Evolutionary conservation across 1,140 invertebrate species (phyloP), one percentile per base, ranked within the genome.

Genomic region (Drosophila albomicans): DNA sequence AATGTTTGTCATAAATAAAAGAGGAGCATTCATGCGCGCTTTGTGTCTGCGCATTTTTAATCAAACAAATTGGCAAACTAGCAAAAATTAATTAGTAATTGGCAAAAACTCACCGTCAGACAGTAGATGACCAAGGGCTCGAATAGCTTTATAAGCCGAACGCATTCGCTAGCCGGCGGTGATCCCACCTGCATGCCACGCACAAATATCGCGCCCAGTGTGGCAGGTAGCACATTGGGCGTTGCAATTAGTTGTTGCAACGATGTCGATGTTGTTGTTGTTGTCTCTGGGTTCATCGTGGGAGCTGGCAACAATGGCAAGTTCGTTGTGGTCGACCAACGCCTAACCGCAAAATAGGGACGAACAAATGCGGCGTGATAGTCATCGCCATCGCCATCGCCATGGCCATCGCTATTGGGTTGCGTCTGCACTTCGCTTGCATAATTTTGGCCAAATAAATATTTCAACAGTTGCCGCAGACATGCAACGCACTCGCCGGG

Each of bases 71-170:
- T 89, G 74, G 68, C 75, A 65, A 65, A 89, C 85, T 80, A 84
- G 66, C 84, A 84, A 86, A 25, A 91, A 90, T 90, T 82, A 90
- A 91, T 90, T 82, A 90, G 76, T 71, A 52, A 70, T 73, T 35
- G 64, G 64, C 20, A 25, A 65, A 25, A n/a, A 91, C 84, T 91
- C 93, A 95, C 95, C 93, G 95, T 95, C 75, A 96, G 92, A 48
- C 96, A 95, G 91, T 96, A 96, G 70, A 98, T 97, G n/a, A 98
- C 97, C 93, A 98, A 95, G 1, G 96, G 96, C 91, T 98, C 97
- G 93, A 98, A 98, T 41, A 98, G 94, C 75, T 96, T 95, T 70
- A 98, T 97, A 79, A 91, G 85, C 76, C 80, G 82, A n/a, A 57
- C 84, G 63, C 80, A 91, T 10, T 92, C 82, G 11, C 79, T 79